Percentiles rank a stretch among this genome's conserved stretches.
phyloP scores from a whole-genome alignment of 1,140 invertebrate species.

The Atopsyche davidsoni region DNA sequence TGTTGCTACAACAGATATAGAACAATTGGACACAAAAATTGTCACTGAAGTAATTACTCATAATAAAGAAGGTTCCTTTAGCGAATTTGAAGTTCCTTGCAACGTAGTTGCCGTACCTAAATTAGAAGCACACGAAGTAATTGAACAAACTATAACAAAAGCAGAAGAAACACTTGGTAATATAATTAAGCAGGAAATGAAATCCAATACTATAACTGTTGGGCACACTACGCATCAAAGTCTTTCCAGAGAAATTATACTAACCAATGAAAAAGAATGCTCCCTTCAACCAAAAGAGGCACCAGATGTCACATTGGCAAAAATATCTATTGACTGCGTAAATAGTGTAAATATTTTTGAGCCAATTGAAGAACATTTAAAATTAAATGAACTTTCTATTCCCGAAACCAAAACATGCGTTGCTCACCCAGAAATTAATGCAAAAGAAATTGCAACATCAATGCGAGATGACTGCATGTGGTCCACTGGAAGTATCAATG shows the following conservation, averaged over 20 bases:
- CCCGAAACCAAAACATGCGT: neutral
- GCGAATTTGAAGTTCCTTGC: conserved; percentile 26
- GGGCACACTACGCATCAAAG: conserved; percentile 5
- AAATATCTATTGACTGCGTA: conserved; percentile 20
- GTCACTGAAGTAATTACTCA: conserved; percentile 36
- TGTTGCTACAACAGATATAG: conserved; percentile 30
- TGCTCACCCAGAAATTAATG: neutral
- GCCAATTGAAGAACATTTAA: neutral
- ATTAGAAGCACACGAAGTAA: conserved; percentile 32
- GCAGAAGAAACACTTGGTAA: conserved; percentile 30
- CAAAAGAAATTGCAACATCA: conserved; percentile 3
- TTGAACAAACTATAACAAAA: conserved; percentile 32
- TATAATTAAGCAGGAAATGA: conserved; percentile 19
- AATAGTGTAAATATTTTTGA: conserved; percentile 7
- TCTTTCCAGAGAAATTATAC: neutral
- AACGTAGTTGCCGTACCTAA: conserved; percentile 32
- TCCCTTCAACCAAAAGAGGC: neutral
- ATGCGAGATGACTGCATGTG: conserved; percentile 1
- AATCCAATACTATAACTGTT: conserved; percentile 19
- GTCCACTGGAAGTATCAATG: neutral
- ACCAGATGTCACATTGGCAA: neutral
- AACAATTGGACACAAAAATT: conserved; percentile 32
- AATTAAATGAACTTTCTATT: neutral
- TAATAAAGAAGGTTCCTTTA: conserved; percentile 36
- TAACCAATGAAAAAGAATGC: conserved; percentile 7